Conservation (phyloP, 2,888 invertebrate genomes). For the Microchrysa polita region DNA sequence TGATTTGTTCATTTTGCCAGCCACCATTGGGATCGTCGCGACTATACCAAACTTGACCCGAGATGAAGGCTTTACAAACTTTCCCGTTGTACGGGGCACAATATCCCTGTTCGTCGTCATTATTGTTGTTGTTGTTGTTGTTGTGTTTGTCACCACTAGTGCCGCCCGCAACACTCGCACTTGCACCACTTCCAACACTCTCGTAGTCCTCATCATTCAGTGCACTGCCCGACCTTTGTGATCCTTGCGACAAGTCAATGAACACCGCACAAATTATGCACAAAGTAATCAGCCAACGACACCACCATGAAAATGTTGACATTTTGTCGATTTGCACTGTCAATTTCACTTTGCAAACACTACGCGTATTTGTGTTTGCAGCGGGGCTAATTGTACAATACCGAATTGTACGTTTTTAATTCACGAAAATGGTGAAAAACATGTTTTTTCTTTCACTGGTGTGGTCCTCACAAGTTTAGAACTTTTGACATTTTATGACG, state of each 20-base stretch:
- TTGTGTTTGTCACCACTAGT: background rate
- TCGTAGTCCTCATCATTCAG: constrained; percentile 39
- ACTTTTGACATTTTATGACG: constrained; percentile 45
- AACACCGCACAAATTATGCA: constrained; percentile 29
- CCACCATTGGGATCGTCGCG: constrained; percentile 71
- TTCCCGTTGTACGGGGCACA: constrained; percentile 90
- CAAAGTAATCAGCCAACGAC: constrained; percentile 15
- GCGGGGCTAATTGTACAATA: background rate
- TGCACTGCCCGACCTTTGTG: constrained; percentile 19
- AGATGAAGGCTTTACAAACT: constrained; percentile 75
- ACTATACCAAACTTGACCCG: constrained; percentile 81
- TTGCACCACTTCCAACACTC: background rate
- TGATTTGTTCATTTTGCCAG: constrained; percentile 85
- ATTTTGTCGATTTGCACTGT: constrained; percentile 6
- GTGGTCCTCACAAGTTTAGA: background rate
- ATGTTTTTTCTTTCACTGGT: constrained; percentile 11
- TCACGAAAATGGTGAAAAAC: background rate
- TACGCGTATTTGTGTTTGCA: background rate
- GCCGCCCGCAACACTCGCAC: background rate
- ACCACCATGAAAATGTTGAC: background rate
- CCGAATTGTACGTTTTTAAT: constrained; percentile 17
- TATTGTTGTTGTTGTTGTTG: background rate
- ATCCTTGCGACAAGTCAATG: constrained; percentile 32
- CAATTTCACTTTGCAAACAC: background rate
- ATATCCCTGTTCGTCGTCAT: constrained; percentile 69